A percentile compares a stretch with the other conserved stretches of the same genome.
These are phyloP conservation scores for Charanyca ferruginea DNA, from an alignment of 2,888 invertebrate species.

Conservation along the genomic window DNA sequence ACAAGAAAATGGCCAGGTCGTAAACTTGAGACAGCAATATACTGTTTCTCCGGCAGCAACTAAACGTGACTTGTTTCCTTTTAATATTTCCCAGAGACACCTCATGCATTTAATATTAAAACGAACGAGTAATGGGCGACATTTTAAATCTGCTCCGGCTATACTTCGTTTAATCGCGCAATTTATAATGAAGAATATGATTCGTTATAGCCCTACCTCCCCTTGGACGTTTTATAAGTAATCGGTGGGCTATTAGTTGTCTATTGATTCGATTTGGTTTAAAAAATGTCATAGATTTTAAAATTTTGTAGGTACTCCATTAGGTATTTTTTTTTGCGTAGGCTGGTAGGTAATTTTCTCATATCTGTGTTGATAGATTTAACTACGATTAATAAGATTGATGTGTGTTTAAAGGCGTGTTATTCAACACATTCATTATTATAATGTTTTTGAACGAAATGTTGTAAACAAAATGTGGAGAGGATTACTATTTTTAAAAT, in stretches of 20 bases:
- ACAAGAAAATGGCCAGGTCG: slow-evolving; percentile 22
- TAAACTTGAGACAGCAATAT: slow-evolving; percentile 35
- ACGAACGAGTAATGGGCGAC: slow-evolving; percentile 63
- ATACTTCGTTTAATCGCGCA: slow-evolving; percentile 74
- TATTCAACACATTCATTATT: no score
- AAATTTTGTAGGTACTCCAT: no score
- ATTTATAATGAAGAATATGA: slow-evolving; percentile 78
- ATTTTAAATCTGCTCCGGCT: slow-evolving; percentile 68
- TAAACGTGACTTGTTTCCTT: slow-evolving; percentile 56
- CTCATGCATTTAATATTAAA: slow-evolving; percentile 67
- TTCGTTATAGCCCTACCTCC: slow-evolving; percentile 63
- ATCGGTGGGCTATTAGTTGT: slow-evolving; percentile 39
- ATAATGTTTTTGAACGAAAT: no score
- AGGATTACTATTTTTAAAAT: no score
- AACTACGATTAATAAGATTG: no score
- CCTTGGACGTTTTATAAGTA: slow-evolving; percentile 53
- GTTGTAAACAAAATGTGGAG: no score
- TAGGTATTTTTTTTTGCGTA: no score
- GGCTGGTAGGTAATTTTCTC: no score
- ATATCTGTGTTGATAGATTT: no score
- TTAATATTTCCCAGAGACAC: slow-evolving; percentile 52
- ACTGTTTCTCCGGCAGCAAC: slow-evolving; percentile 36
- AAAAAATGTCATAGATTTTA: slow-evolving; percentile 13
- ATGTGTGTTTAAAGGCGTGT: no score
- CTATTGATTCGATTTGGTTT: slow-evolving; percentile 38